Conservation (phyloP, 2,888 invertebrate genomes). For the Drosophila buzzatii region DNA sequence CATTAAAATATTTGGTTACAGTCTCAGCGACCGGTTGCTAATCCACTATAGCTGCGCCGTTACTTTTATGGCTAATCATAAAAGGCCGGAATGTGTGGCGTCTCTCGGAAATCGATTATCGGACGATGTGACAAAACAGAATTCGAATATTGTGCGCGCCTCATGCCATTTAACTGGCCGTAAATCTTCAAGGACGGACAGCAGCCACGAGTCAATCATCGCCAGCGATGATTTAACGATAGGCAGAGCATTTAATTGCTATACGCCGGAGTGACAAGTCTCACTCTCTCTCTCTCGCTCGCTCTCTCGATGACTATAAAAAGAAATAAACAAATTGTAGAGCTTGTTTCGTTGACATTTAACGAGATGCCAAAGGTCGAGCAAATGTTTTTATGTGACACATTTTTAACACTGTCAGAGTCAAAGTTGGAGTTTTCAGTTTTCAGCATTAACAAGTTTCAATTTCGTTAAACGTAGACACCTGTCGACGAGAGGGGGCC, state of each 20-base stretch:
- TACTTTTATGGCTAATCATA: conserved; percentile 46
- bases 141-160: conserved; percentile 28
- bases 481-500: conserved; percentile 36
- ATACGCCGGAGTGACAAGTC: conserved; percentile 47
- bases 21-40: conserved; percentile 32
- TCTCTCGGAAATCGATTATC: conserved; percentile 63
- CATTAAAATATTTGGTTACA: conserved; percentile 60
- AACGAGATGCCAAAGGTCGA: conserved; percentile 65
- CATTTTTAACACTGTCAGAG: conserved; percentile 25
- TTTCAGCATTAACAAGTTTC: conserved; percentile 48
- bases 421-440: background rate
- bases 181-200: conserved; percentile 76
- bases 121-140: conserved; percentile 62
- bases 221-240: conserved; percentile 67
- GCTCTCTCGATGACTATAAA: conserved; percentile 5
- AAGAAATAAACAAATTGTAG: conserved; percentile 12
- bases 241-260: conserved; percentile 69
- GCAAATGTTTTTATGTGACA: conserved; percentile 65
- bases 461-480: conserved; percentile 51
- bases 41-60: conserved; percentile 23
- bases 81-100: conserved; percentile 32
- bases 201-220: conserved; percentile 71
- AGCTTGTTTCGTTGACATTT: conserved; percentile 41
- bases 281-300: background rate
- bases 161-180: conserved; percentile 68